Percentiles rank a stretch among this genome's conserved stretches.
Evolutionary conservation across 1,140 invertebrate species (phyloP).

Genomic region (Zaprionus lachaisei): DNA sequence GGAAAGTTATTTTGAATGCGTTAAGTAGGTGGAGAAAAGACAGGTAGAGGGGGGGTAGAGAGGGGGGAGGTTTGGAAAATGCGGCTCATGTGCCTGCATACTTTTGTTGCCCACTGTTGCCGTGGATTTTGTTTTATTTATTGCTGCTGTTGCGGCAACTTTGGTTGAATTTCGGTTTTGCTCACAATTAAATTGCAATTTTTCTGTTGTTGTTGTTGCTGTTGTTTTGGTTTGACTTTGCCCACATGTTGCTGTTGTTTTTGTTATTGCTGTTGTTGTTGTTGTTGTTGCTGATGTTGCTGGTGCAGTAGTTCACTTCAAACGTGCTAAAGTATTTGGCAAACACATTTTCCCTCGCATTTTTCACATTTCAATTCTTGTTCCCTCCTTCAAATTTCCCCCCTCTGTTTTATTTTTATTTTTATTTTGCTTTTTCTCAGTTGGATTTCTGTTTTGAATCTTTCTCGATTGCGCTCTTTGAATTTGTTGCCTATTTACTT

Average conservation of each 20-base stretch:
- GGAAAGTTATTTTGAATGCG: not conserved
- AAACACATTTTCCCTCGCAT: slow-evolving; percentile 15
- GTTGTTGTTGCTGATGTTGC: not conserved
- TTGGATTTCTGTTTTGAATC: slow-evolving; percentile 6
- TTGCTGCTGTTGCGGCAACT: slow-evolving; percentile 34
- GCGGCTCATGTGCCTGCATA: not conserved
- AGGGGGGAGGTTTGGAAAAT: not conserved
- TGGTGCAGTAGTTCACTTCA: slow-evolving; percentile 5
- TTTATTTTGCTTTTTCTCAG: not conserved
- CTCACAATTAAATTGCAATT: slow-evolving; percentile 21
- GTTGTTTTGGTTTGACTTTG: slow-evolving; percentile 24
- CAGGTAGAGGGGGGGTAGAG: not conserved
- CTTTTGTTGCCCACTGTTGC: slow-evolving; percentile 18
- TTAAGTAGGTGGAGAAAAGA: not conserved
- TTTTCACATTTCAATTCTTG: not conserved
- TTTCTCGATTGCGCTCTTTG: not conserved
- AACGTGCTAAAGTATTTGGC: slow-evolving; percentile 7
- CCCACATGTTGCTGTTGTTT: slow-evolving; percentile 35
- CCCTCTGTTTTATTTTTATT: not conserved
- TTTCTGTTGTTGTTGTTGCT: slow-evolving; percentile 21
- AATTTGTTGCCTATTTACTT: slow-evolving; percentile 31
- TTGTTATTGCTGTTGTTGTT: slow-evolving; percentile 24
- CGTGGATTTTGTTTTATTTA: slow-evolving; percentile 15
- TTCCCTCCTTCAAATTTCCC: not conserved
- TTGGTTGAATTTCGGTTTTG: slow-evolving; percentile 1